Conservation (phyloP, 2,113 vertebrate species). For the Anthoscopus minutus region DNA sequence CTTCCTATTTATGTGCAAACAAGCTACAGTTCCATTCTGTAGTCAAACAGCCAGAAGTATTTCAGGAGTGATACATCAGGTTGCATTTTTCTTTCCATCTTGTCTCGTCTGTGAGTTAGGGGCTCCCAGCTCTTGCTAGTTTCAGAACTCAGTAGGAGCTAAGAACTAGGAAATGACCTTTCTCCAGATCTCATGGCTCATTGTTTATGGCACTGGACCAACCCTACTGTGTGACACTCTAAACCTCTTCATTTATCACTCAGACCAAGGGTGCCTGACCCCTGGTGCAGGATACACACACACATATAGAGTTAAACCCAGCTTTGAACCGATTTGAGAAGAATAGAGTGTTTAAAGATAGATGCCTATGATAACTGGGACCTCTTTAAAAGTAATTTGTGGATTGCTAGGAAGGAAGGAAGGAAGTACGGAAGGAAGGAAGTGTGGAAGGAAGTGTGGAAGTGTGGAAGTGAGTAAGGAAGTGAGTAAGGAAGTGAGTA, state of each 20-base stretch:
- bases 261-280: not conserved
- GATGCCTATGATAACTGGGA: not conserved
- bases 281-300: not conserved
- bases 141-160: not conserved
- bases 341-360: not conserved
- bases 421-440: no score
- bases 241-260: not conserved
- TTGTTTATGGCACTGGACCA: not conserved
- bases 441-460: not conserved
- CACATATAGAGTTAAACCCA: not conserved
- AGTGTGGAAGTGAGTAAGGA: not conserved
- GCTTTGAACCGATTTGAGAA: not conserved
- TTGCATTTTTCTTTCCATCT: not conserved
- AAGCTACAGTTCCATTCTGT: not conserved
- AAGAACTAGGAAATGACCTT: not conserved
- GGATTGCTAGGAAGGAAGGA: not conserved
- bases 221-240: not conserved
- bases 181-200: not conserved
- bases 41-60: not conserved
- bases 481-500: no score
- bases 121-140: not conserved
- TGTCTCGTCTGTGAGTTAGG: not conserved
- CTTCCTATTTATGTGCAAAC: not conserved
- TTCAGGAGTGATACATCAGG: not conserved
- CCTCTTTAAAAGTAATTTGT: not conserved